phyloP scores from a whole-genome alignment of 2,888 invertebrate genomes.

The Pseudococcus jackbeardsleyi region DNA sequence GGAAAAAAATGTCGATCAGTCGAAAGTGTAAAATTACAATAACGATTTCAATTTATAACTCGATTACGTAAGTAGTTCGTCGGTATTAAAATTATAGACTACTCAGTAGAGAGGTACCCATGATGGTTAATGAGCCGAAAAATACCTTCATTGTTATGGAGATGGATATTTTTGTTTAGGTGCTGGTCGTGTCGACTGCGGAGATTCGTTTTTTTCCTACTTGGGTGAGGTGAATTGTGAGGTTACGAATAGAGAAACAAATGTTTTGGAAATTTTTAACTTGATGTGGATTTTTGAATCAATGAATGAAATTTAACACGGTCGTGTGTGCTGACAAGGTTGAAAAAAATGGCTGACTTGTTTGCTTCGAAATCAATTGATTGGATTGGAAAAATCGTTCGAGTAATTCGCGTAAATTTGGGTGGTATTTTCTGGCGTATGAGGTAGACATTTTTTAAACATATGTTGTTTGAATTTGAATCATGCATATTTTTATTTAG shows the following conservation, averaged over 20 bases:
- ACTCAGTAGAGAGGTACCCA: background rate
- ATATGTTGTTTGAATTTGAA: too few species aligned
- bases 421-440: too few species aligned
- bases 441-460: too few species aligned
- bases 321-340: too few species aligned
- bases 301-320: too few species aligned
- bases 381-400: too few species aligned
- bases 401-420: too few species aligned
- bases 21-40: background rate
- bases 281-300: too few species aligned
- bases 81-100: conserved; percentile 15
- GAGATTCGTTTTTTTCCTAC: background rate
- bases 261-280: background rate
- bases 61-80: conserved; percentile 8
- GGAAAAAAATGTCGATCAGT: background rate
- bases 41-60: conserved; percentile 8
- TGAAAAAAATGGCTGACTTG: too few species aligned
- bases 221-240: background rate
- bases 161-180: conserved; percentile 9
- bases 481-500: too few species aligned
- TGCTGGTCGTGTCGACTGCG: background rate
- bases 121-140: conserved; percentile 31
- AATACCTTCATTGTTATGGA: conserved; percentile 15
- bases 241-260: background rate
- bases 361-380: too few species aligned